phyloP scores from a whole-genome alignment of 1,140 invertebrate genomes.

The Bombus fervidus region DNA sequence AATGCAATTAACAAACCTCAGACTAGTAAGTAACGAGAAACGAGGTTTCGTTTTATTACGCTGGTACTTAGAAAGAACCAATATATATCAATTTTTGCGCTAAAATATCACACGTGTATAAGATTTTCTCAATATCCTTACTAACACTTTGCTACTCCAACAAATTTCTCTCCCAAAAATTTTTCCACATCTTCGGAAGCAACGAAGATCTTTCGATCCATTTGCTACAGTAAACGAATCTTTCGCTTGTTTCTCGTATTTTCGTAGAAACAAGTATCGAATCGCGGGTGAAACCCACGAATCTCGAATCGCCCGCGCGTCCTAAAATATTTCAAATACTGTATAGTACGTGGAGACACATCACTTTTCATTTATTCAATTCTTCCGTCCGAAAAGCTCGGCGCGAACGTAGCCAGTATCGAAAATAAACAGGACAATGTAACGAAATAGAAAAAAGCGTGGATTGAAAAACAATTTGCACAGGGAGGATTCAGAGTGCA shows the following conservation, averaged over 20 bases:
- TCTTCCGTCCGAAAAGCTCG: too few relatives aligned
- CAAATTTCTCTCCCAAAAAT: not conserved
- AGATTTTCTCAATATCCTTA: not conserved
- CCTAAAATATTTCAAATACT: too few relatives aligned
- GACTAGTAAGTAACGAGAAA: too few relatives aligned
- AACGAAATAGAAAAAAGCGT: not conserved
- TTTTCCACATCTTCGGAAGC: not conserved
- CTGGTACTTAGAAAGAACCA: too few relatives aligned
- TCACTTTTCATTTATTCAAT: too few relatives aligned
- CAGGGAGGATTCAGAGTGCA: too few relatives aligned
- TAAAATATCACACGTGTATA: too few relatives aligned
- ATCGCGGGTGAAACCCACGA: not conserved
- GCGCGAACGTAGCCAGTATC: not conserved
- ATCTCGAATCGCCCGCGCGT: too few relatives aligned
- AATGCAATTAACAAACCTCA: too few relatives aligned
- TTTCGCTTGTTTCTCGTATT: not conserved
- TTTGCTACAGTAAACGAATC: not conserved
- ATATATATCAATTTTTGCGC: too few relatives aligned
- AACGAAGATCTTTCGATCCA: not conserved
- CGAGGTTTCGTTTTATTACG: too few relatives aligned
- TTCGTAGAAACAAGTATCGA: not conserved
- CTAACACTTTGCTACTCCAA: not conserved
- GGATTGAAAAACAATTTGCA: constrained; percentile 5
- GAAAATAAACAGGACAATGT: not conserved
- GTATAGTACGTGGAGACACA: too few relatives aligned